Evolutionary conservation across 2,113 vertebrate genomes (phyloP).

Genomic region (Protobothrops flavoviridis): DNA sequence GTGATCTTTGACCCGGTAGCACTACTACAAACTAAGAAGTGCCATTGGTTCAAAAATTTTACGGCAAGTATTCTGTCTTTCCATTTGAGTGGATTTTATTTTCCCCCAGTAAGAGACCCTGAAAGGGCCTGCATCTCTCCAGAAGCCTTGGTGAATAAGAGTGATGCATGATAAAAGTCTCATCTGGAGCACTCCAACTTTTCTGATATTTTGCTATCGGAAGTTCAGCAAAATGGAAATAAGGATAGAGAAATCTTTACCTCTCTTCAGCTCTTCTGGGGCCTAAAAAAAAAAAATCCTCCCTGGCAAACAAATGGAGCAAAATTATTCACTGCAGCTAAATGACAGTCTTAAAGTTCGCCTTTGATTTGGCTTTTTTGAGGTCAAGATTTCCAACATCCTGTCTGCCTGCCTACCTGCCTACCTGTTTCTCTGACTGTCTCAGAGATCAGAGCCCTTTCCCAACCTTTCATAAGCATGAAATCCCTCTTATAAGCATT

Average conservation of each 20-base stretch:
- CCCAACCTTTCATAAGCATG: not conserved
- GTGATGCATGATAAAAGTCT: not conserved
- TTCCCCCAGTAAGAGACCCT: not conserved
- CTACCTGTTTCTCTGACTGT: not conserved
- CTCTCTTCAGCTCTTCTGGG: not conserved
- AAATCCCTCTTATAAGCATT: not conserved
- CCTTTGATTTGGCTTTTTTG: not conserved
- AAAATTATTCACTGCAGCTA: not conserved
- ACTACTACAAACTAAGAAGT: not conserved
- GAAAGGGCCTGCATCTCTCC: not conserved
- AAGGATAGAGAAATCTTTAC: not conserved
- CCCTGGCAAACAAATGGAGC: not conserved
- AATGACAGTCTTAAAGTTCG: not conserved
- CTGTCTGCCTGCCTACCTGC: not conserved
- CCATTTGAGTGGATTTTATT: not conserved
- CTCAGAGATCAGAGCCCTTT: not conserved
- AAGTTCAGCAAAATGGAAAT: not conserved
- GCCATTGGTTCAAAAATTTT: not conserved
- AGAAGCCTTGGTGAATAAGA: not conserved
- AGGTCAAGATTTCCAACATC: not conserved
- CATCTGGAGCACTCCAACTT: not conserved
- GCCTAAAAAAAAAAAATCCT: not conserved
- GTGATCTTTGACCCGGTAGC: not conserved
- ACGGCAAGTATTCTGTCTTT: not conserved
- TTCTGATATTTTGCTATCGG: not conserved